These are phyloP conservation scores for Rhinopomastus cyanomelas DNA, from an alignment of 2,113 vertebrate genomes.

Conservation along the genomic window DNA sequence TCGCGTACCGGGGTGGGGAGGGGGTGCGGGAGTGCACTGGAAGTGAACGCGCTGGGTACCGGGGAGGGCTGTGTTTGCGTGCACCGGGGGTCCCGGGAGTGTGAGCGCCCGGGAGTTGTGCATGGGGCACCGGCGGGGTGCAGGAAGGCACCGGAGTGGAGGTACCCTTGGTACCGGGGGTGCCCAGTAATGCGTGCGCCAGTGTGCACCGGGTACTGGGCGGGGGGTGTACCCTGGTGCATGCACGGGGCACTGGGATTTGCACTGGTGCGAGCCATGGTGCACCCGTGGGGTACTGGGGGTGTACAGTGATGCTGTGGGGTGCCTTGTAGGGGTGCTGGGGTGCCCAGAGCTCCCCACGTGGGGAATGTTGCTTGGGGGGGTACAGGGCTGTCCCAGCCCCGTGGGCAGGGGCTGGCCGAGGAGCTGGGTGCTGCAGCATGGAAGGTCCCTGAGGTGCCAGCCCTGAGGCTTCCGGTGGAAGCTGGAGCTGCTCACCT, in stretches of 20 bases:
- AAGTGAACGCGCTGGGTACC: neutral
- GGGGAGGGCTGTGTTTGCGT: neutral
- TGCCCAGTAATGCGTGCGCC: no score
- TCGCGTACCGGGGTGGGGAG: no score
- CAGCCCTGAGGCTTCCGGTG: neutral
- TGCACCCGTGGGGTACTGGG: neutral
- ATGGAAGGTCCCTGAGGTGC: neutral
- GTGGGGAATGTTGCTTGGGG: neutral
- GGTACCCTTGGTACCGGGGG: no score
- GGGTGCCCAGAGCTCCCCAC: fast-evolving
- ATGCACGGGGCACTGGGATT: neutral
- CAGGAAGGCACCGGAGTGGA: no score
- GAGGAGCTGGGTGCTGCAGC: neutral
- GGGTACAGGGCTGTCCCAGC: neutral
- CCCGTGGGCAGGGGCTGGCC: no score
- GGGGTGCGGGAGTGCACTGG: no score
- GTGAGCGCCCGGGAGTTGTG: neutral
- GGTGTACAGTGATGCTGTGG: fast-evolving
- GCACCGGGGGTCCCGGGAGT: neutral
- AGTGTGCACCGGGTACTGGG: neutral
- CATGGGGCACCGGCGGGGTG: neutral
- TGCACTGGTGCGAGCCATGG: no score
- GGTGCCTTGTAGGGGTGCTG: neutral
- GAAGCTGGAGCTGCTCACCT: neutral
- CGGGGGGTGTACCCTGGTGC: no score